Conservation (phyloP, 2,888 invertebrate genomes). For the Cistogaster globosa region DNA sequence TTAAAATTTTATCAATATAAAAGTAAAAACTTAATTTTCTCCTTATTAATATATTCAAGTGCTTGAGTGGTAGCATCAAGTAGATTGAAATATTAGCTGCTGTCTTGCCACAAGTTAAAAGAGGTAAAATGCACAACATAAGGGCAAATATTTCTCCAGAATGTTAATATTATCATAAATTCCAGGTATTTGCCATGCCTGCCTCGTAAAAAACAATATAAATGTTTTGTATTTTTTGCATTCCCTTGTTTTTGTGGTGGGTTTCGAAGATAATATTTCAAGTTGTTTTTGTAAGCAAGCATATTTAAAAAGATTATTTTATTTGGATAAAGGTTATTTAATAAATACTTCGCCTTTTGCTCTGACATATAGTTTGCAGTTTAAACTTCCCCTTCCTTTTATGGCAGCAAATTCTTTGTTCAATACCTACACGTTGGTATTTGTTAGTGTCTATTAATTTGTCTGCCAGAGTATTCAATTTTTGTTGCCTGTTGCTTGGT, state of each 20-base stretch:
- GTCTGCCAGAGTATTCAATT: slow-evolving; percentile 4
- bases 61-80: slow-evolving; percentile 75
- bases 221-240: slow-evolving; percentile 16
- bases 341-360: slow-evolving; percentile 18
- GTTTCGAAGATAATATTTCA: slow-evolving; percentile 5
- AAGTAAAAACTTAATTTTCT: slow-evolving; percentile 79
- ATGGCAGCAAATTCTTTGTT: too few species aligned
- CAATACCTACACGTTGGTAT: too few species aligned
- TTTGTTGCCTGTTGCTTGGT: slow-evolving; percentile 48
- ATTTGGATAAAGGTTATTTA: background rate
- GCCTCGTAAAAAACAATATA: slow-evolving; percentile 35
- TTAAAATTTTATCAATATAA: slow-evolving; percentile 7
- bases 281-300: slow-evolving; percentile 22
- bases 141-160: slow-evolving; percentile 56
- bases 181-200: slow-evolving; percentile 44
- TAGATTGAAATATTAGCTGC: slow-evolving; percentile 78
- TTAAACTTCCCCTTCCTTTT: too few species aligned
- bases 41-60: slow-evolving; percentile 81
- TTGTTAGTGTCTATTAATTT: background rate
- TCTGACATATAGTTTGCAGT: slow-evolving; percentile 11
- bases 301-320: slow-evolving; percentile 21
- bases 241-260: background rate
- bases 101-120: slow-evolving; percentile 51
- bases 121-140: slow-evolving; percentile 70
- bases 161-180: slow-evolving; percentile 42